Evolutionary conservation across 1,140 invertebrate genomes (phyloP).

Genomic region (Bombus difficillimus): DNA sequence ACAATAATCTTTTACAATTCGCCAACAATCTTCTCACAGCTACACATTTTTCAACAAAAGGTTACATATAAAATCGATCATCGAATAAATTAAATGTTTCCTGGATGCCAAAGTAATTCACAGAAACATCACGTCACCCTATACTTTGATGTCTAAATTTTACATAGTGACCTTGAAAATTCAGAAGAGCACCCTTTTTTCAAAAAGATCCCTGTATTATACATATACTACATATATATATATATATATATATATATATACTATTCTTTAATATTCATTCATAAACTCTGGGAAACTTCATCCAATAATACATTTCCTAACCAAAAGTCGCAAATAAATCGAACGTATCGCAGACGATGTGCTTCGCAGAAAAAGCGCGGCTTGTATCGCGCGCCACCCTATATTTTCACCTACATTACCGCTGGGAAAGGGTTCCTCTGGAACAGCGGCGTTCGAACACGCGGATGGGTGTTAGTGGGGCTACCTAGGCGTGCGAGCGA

Average conservation of each 20-base stretch:
- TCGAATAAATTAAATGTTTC: background rate
- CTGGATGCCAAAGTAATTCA: background rate
- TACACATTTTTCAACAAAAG: background rate
- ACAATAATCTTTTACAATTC: no score
- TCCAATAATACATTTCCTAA: no score
- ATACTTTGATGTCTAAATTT: no score
- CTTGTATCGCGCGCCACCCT: conserved; percentile 44
- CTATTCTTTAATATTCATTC: no score
- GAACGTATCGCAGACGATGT: background rate
- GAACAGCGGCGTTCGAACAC: conserved; percentile 40
- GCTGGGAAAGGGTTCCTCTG: conserved; percentile 50
- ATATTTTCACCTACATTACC: conserved; percentile 61
- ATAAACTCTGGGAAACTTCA: no score
- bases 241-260: no score
- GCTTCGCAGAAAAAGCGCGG: background rate
- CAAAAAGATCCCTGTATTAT: no score
- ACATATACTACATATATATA: no score
- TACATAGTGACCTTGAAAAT: no score
- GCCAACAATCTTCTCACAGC: no score
- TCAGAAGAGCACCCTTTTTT: no score
- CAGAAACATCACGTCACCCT: background rate
- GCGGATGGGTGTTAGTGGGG: conserved; percentile 57
- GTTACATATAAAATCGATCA: background rate
- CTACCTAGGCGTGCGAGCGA: conserved; percentile 27
- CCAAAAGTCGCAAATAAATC: background rate